Base-by-base conservation (phyloP, 2,797 vertebrate species). In the Brachymystax lenok region DNA sequence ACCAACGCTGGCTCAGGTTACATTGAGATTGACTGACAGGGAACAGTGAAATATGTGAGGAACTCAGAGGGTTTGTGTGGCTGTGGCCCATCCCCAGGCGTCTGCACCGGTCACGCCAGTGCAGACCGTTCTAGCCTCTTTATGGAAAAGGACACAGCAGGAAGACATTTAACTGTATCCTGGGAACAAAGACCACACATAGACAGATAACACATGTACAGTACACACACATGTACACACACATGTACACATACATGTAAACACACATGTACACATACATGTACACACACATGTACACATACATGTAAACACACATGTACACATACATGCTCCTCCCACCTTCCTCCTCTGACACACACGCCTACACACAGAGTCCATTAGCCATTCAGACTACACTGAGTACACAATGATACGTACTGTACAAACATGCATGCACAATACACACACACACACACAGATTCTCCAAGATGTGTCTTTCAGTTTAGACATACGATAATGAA, bases 141-240 rank as follows among this genome's bases (percentile, higher is more conserved):
- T 68, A 68, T 59, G 67, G 33, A 21, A 46, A 66, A 0, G 54
- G 52, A 74, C 27, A 66, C 67, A 73, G 68, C 67, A 63, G 77
- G 72, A 69, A 72, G 33, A 74, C 61, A 78, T 74, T 63, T 63
- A 77, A 69, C 46, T 66, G 19, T 40, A 50, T 77, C 56, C 72
- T 66, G 68, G 69, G 69, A 75, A 67, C 28, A 75, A 71, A 21
- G 27, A 51, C 40, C 56, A 74, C 33, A 56, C 61, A 35, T 28
- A 46, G 33, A 56, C 56, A 24, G 46, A 46, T 64, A 19, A 17
- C 8, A 71, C 75, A 35, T 35, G 33, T 24, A 24, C 24, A 24
- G 24, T 24, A 24, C 6, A 35, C 33, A 35, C 35, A 35, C 6
- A 35, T 35, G 6, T 35, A 7, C 33, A 7, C 33, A 35, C 33